Base-by-base conservation (phyloP, 2,888 invertebrate species). In the Drosophila mayaguana region DNA sequence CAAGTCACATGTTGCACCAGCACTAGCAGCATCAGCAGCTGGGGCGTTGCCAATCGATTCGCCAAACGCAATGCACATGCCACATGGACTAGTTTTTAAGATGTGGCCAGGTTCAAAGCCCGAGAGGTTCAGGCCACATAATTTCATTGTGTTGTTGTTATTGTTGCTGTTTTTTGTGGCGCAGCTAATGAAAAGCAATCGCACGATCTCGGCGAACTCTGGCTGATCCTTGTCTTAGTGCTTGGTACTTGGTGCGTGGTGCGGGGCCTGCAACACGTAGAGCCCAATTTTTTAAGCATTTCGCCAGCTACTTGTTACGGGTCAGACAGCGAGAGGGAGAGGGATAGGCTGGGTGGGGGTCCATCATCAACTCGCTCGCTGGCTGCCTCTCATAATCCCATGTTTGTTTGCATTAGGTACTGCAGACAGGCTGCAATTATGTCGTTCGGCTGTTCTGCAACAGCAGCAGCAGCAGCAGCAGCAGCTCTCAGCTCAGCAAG, bases 401-500 rank as follows among this genome's bases (percentile, higher is more conserved):
- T 87, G 87, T 87, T 87, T 90, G 87, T 90, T 87, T 87, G 87
- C 87, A 83, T 89, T 87, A 89, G 90, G 75, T 79, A 80, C 80
- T 72, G 81, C 87, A 87, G 89, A 86, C 87, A 90, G 75, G 77
- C 89, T 80, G 75, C 81, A 88, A 88, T 88, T 88, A 88, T 88
- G 89, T 87, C 80, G 89, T 86, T 90, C 77, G 59, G 61, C 16
- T 53, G 20, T 66, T 64, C 68, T 68, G 78, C 67, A 78, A 65
- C 65, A 50, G 53, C 64, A 40, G 63, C 80, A 75, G 80, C 77
- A 73, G 38, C 40, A 28, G 0, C 42, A 42, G 32, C 42, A 40
- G 20, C 50, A 72, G 6, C 72, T 48, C 36, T 18, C 36, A 53
- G 1, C 69, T 59, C 57, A 65, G 66, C 60, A 66, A 48, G 66